Conservation (phyloP, 2,888 invertebrate genomes). For the Limenitis arthemis region DNA sequence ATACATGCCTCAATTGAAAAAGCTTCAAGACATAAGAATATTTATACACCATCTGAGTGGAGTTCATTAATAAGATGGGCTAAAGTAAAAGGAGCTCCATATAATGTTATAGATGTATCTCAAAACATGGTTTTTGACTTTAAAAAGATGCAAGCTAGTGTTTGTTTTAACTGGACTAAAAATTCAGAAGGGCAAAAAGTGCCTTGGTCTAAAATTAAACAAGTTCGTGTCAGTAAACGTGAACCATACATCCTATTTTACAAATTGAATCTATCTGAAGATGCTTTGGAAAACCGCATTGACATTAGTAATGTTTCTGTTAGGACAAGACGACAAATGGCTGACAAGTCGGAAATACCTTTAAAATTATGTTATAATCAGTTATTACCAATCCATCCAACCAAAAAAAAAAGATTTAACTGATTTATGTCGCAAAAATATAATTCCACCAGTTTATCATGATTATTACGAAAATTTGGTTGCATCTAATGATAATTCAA, state of each 20-base stretch:
- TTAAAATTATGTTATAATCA: too few relatives aligned
- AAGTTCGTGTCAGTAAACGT: background rate
- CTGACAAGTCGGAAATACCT: too few relatives aligned
- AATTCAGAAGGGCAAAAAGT: background rate
- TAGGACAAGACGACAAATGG: too few relatives aligned
- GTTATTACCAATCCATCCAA: too few relatives aligned
- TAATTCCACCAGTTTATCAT: too few relatives aligned
- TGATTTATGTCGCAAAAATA: too few relatives aligned
- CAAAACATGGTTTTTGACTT: background rate
- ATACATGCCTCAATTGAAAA: slow-evolving; percentile 10
- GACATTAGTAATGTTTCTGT: too few relatives aligned
- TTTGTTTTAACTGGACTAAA: background rate
- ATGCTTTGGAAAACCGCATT: too few relatives aligned
- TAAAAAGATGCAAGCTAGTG: background rate
- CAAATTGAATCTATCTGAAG: slow-evolving; percentile 2
- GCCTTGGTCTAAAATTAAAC: background rate
- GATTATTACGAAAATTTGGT: too few relatives aligned
- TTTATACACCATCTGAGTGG: background rate
- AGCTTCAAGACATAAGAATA: background rate
- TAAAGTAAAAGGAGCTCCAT: background rate
- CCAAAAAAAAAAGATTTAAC: too few relatives aligned
- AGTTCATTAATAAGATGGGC: background rate
- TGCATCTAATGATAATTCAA: too few relatives aligned
- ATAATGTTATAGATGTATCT: background rate
- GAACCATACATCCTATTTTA: background rate